Conservation (phyloP, 2,888 invertebrate species). For the Yponomeuta cagnagella region DNA sequence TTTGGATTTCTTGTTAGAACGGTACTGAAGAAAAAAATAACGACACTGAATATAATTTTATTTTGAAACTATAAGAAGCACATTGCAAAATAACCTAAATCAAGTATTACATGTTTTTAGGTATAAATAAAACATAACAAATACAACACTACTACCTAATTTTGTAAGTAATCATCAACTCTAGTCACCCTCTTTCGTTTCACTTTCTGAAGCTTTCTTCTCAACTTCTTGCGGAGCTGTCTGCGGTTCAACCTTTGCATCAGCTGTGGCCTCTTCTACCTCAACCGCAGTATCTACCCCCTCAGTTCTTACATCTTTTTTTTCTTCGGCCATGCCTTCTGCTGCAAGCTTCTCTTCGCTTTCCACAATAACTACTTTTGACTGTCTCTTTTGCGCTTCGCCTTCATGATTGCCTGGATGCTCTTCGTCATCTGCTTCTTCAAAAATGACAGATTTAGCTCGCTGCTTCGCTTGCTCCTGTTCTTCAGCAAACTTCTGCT, state of each 20-base stretch:
- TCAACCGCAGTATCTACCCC: background rate
- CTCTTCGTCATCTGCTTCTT: slow-evolving; percentile 18
- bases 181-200: background rate
- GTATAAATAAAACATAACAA: too few species aligned
- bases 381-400: slow-evolving; percentile 5
- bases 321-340: background rate
- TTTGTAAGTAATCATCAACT: too few species aligned
- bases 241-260: background rate
- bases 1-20: too few species aligned
- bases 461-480: background rate
- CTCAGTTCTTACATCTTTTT: background rate
- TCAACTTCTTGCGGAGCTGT: background rate
- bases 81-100: too few species aligned
- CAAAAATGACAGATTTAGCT: slow-evolving; percentile 18
- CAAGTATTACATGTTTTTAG: too few species aligned
- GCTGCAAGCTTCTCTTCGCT: background rate
- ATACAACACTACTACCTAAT: too few species aligned
- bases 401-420: slow-evolving; percentile 25
- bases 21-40: background rate
- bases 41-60: background rate
- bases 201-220: background rate
- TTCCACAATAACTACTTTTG: background rate
- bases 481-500: slow-evolving; percentile 11
- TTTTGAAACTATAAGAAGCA: background rate
- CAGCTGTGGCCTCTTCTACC: background rate